A percentile compares a stretch with the other conserved stretches of the same genome.
phyloP scores from a whole-genome alignment of 92 coral and sea anemone genomes.

The Diadumene lineata region DNA sequence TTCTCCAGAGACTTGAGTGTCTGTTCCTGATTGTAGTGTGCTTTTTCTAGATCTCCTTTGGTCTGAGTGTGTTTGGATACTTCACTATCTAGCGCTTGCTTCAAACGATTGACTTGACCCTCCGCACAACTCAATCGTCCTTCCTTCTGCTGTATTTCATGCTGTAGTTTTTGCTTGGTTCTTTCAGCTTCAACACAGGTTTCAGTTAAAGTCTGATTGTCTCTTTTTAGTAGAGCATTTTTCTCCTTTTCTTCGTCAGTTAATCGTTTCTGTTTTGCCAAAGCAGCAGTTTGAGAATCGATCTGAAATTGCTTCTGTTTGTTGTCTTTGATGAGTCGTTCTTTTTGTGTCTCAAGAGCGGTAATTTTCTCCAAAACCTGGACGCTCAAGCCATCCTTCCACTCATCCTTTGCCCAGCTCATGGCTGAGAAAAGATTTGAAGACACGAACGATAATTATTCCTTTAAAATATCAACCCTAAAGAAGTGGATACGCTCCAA shows the following conservation, averaged over 20 bases:
- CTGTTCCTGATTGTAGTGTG: slow-evolving; percentile 58
- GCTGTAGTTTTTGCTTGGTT: slow-evolving; percentile 62
- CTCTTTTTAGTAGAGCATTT: slow-evolving; percentile 57
- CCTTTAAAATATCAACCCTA: not conserved
- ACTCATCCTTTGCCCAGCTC: slow-evolving; percentile 98
- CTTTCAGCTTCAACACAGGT: slow-evolving; percentile 78
- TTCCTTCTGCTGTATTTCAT: slow-evolving; percentile 74
- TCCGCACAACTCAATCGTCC: slow-evolving; percentile 72
- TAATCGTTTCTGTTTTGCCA: slow-evolving; percentile 75
- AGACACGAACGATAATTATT: not conserved
- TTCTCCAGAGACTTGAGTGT: slow-evolving; percentile 60
- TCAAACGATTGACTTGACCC: slow-evolving; percentile 64
- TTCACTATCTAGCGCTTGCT: slow-evolving; percentile 71
- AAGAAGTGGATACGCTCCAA: not conserved
- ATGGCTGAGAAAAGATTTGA: slow-evolving; percentile 42
- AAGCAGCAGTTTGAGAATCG: slow-evolving; percentile 76
- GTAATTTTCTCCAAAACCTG: slow-evolving; percentile 68
- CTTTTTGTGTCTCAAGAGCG: slow-evolving; percentile 75
- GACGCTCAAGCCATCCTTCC: slow-evolving; percentile 83
- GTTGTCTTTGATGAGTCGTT: slow-evolving; percentile 75
- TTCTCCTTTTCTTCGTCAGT: slow-evolving; percentile 77
- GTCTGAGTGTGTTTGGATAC: slow-evolving; percentile 42
- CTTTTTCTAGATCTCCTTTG: slow-evolving; percentile 66
- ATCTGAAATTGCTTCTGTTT: slow-evolving; percentile 86
- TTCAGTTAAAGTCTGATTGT: slow-evolving; percentile 63